phyloP scores from a whole-genome alignment of 2,888 invertebrate genomes.

The Daptonema setosum region DNA sequence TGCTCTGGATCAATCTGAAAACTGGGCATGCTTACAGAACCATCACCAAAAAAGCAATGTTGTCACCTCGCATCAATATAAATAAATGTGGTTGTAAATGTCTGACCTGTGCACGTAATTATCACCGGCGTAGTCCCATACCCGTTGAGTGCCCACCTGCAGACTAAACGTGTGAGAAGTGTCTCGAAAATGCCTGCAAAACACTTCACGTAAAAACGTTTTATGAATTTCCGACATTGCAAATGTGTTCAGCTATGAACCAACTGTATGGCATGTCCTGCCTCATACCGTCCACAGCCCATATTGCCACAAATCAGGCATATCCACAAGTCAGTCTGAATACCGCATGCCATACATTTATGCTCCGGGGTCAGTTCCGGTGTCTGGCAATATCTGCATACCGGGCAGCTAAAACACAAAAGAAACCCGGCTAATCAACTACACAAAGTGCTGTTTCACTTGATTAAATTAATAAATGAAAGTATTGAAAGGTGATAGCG shows the following conservation, averaged over 20 bases:
- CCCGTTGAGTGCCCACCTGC: conserved; percentile 67
- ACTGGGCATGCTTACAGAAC: no score
- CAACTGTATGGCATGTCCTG: conserved; percentile 56
- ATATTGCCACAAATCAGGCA: conserved; percentile 95
- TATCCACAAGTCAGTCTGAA: conserved; percentile 60
- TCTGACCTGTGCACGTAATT: conserved; percentile 58
- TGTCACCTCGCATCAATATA: no score
- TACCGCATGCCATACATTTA: conserved; percentile 46
- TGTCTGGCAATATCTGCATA: conserved; percentile 71
- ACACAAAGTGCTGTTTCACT: no score
- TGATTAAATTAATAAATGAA: no score
- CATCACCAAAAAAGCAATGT: no score
- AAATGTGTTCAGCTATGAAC: background rate
- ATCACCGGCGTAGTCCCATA: conserved; percentile 98
- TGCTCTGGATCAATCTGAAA: conserved; percentile 84
- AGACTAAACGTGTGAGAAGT: conserved; percentile 92
- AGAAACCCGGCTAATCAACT: conserved; percentile 1
- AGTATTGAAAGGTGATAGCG: no score
- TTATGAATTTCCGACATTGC: background rate
- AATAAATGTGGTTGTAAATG: no score
- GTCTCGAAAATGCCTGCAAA: conserved; percentile 58
- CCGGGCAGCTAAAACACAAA: conserved; percentile 54
- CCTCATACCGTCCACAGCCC: conserved; percentile 75
- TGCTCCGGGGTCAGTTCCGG: conserved; percentile 53
- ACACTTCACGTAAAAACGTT: background rate